Base-by-base conservation (phyloP, 2,113 vertebrate genomes). In the Anarrhichthys ocellatus region DNA sequence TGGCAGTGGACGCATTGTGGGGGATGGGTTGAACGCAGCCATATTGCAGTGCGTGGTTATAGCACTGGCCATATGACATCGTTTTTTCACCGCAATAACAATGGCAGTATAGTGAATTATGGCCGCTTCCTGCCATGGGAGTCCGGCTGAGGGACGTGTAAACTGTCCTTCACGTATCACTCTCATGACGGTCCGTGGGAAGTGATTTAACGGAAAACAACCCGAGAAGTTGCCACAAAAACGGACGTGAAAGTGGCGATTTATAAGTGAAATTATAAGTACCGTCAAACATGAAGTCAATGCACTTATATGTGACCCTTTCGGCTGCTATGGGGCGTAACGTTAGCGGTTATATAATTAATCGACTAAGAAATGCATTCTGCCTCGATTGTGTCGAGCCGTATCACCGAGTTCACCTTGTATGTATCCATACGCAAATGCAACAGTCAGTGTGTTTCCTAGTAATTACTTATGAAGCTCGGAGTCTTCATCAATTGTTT, bases 11-110 rank as follows among this genome's bases (percentile, higher is more conserved):
- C 46, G 15, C 46, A 15, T 3, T 52, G 50, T 83, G 75, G 83
- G 84, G 91, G 83, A 13, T 83, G 86, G 82, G 84, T 65, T 29
- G 65, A n/a, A 20, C 73, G 18, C 67, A 67, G 83, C 74, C 72
- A 79, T 87, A 75, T 78, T 87, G 81, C 83, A 75, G 73, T 81
- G 76, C 66, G 66, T 15, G 81, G 48, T 79, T 24, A 14, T 2
- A 66, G 42, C 58, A 54, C 63, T 32, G 62, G 73, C 64, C 88
- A 82, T 78, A 89, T 93, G 90, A 92, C 86, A 64, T 64, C 73
- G 88, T 67, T 79, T 44, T 82, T 86, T 89, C 76, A 58, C 74
- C 24, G 52, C 76, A 64, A 73, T 44, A 71, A 93, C 90, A 92
- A 91, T 71, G 64, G 83, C 54, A n/a, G 56, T 42, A 71, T 88